A percentile compares a stretch with the other conserved stretches of the same genome.
These are phyloP conservation scores for Lordiphosa clarofinis DNA, from an alignment of 1,140 invertebrate species.

Conservation along the genomic window DNA sequence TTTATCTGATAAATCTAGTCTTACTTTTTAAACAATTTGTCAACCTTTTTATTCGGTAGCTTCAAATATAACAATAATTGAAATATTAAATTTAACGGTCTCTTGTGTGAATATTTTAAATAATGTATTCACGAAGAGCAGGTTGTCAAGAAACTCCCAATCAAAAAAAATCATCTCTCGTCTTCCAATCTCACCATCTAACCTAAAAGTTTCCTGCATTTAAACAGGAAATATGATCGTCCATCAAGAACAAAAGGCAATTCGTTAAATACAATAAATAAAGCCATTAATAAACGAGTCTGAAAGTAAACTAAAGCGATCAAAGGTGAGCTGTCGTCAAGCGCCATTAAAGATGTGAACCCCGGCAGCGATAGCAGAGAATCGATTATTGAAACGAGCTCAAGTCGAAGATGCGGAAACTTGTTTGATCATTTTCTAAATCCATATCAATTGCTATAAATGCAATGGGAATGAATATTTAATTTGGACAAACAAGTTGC, in stretches of 20 bases:
- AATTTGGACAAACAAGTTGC: not conserved
- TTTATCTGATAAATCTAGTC: no score
- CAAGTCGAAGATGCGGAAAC: conserved; percentile 31
- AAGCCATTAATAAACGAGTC: not conserved
- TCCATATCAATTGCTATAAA: conserved; percentile 30
- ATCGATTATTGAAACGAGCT: conserved; percentile 28
- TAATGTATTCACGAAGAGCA: no score
- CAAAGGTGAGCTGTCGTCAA: conserved; percentile 31
- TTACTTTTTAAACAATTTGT: no score
- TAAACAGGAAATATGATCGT: conserved; percentile 18
- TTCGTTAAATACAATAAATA: not conserved
- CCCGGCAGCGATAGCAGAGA: not conserved
- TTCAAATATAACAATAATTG: no score
- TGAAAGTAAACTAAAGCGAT: not conserved
- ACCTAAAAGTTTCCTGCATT: not conserved
- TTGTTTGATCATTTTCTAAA: conserved; percentile 31
- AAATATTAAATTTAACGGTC: no score
- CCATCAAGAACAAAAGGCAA: not conserved
- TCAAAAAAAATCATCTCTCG: no score
- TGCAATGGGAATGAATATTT: conserved; percentile 23
- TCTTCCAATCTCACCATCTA: no score
- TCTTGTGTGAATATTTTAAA: no score
- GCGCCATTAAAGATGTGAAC: conserved; percentile 11
- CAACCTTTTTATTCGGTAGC: no score
- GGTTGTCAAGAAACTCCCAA: no score